Conservation (phyloP, 2,888 invertebrate genomes). For the Psylliodes chrysocephalus region DNA sequence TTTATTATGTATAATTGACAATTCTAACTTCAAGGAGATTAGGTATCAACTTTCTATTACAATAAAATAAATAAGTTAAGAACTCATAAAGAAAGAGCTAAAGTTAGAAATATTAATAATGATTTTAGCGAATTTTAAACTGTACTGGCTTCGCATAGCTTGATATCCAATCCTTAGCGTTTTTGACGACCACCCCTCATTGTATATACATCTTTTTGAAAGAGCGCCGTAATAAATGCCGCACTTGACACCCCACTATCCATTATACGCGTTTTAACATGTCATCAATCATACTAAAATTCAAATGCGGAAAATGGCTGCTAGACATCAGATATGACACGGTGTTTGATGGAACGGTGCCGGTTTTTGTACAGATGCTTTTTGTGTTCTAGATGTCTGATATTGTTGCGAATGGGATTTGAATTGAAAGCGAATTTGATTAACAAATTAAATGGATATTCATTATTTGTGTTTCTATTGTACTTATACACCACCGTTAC, state of each 20-base stretch:
- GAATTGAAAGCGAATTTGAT: neutral
- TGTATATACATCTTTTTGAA: slow-evolving; percentile 25
- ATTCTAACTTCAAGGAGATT: too few relatives aligned
- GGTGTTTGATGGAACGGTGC: slow-evolving; percentile 22
- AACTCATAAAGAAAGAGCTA: too few relatives aligned
- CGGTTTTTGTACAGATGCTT: slow-evolving; percentile 3
- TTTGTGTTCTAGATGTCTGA: slow-evolving; percentile 3
- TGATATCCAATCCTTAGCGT: too few relatives aligned
- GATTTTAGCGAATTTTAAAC: too few relatives aligned
- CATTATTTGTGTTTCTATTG: too few relatives aligned
- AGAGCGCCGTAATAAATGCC: slow-evolving; percentile 37
- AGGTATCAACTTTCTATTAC: too few relatives aligned
- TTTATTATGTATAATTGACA: too few relatives aligned
- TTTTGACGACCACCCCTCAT: slow-evolving; percentile 21
- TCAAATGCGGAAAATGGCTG: slow-evolving; percentile 49
- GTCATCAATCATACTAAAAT: slow-evolving; percentile 53
- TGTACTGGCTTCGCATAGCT: too few relatives aligned
- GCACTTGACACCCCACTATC: slow-evolving; percentile 49
- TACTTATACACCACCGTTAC: too few relatives aligned
- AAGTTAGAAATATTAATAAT: too few relatives aligned
- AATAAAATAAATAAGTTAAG: too few relatives aligned
- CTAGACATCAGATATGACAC: slow-evolving; percentile 34
- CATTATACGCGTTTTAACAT: slow-evolving; percentile 49
- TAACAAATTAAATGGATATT: too few relatives aligned
- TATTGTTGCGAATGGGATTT: neutral